Evolutionary conservation across 64 coral and sea anemone genomes (phyloP).

Genomic region (Dendronephthya gigantea): DNA sequence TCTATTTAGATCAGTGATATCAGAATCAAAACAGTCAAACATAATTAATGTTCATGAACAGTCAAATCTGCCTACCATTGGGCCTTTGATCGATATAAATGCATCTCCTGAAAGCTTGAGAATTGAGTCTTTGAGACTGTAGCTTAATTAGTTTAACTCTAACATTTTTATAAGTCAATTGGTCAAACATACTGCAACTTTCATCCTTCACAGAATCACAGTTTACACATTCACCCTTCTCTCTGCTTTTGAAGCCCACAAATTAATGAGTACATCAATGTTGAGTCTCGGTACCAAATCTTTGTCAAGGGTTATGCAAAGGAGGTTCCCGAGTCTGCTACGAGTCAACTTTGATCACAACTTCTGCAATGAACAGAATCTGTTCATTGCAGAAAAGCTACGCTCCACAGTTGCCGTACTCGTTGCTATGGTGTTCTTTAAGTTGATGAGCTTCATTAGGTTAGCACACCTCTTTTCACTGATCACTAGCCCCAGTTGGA

Average conservation of each 20-base stretch:
- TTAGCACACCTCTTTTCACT: not conserved
- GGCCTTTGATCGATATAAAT: too few relatives aligned
- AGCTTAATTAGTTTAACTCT: not conserved
- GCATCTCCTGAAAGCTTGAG: too few relatives aligned
- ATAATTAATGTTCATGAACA: too few relatives aligned
- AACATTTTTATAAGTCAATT: not conserved
- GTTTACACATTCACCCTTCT: not conserved
- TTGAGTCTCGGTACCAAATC: not conserved
- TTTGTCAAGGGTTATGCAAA: not conserved
- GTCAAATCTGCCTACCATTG: too few relatives aligned
- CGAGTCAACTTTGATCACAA: not conserved
- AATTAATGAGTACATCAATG: not conserved
- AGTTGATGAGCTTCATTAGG: not conserved
- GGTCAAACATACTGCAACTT: too few relatives aligned
- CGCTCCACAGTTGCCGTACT: not conserved
- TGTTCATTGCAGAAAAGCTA: not conserved
- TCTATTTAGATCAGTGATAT: too few relatives aligned
- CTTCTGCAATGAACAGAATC: not conserved
- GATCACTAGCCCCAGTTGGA: not conserved
- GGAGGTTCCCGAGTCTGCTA: not conserved
- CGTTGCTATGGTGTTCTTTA: conserved; percentile 12
- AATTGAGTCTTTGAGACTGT: too few relatives aligned
- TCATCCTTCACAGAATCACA: too few relatives aligned
- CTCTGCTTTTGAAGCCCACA: not conserved
- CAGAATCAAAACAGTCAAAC: too few relatives aligned